A percentile compares a stretch with the other conserved stretches of the same genome.
These are phyloP conservation scores for Diplogasteroides magnus DNA, from an alignment of 1,140 invertebrate species.

Conservation along the genomic window DNA sequence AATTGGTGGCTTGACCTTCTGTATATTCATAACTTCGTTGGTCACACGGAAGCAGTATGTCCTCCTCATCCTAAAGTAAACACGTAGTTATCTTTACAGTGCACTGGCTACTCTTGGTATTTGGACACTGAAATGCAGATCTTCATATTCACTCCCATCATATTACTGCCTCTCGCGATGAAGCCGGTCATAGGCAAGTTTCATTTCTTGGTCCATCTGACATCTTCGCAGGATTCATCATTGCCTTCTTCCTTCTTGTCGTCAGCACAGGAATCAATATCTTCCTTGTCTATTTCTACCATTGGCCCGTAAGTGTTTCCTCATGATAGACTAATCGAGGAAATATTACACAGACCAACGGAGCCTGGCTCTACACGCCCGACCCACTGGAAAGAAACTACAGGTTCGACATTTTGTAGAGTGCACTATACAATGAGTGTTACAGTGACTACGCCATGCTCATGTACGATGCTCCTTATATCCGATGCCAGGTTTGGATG, in stretches of 20 bases:
- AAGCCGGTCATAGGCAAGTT: slow-evolving; percentile 7
- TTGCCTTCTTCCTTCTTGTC: slow-evolving; percentile 1
- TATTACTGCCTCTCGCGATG: slow-evolving; percentile 22
- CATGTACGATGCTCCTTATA: slow-evolving; percentile 10
- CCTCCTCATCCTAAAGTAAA: slow-evolving; percentile 5
- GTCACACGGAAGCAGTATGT: slow-evolving; percentile 15
- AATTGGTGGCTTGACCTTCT: slow-evolving; percentile 27
- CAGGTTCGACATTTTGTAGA: no score
- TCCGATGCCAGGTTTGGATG: neutral
- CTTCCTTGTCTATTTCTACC: slow-evolving; percentile 12
- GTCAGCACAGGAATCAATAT: slow-evolving; percentile 9
- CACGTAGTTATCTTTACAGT: slow-evolving; percentile 11
- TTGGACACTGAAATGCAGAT: slow-evolving; percentile 25
- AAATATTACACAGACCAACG: neutral
- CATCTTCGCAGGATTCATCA: slow-evolving; percentile 5
- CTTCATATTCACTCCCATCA: slow-evolving; percentile 21
- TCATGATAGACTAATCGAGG: neutral
- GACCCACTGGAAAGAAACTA: neutral
- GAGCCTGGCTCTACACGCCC: neutral
- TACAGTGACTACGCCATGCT: neutral
- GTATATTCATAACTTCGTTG: slow-evolving; percentile 24
- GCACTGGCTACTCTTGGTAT: slow-evolving; percentile 26
- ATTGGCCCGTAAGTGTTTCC: slow-evolving; percentile 9
- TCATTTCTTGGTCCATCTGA: no score
- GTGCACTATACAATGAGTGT: no score